These are phyloP conservation scores for Tetragnatha versicolor DNA, from an alignment of 1,140 invertebrate species.

Conservation along the genomic window DNA sequence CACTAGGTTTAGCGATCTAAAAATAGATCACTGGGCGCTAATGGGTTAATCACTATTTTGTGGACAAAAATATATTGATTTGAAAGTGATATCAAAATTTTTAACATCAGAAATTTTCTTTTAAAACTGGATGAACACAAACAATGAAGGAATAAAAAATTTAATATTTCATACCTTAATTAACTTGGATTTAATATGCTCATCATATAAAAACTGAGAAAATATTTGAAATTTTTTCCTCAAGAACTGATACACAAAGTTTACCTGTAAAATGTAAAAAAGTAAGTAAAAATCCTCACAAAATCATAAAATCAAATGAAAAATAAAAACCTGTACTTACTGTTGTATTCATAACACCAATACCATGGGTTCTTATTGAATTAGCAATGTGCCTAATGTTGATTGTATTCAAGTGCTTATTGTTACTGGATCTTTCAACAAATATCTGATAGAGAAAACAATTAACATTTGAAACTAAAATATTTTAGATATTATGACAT, in stretches of 20 bases:
- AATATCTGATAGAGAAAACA: constrained; percentile 73
- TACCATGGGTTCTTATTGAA: constrained; percentile 96
- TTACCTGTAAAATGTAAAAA: constrained; percentile 70
- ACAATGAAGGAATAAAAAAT: too few relatives aligned
- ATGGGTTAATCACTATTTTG: too few relatives aligned
- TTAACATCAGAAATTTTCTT: too few relatives aligned
- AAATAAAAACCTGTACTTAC: constrained; percentile 65
- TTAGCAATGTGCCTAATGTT: constrained; percentile 95
- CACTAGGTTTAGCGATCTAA: too few relatives aligned
- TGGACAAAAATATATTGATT: too few relatives aligned
- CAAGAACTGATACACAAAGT: constrained; percentile 96
- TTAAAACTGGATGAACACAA: too few relatives aligned
- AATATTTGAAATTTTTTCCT: constrained; percentile 93
- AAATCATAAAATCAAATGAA: constrained; percentile 12
- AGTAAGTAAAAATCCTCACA: neutral
- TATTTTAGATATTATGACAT: too few relatives aligned
- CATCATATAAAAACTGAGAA: constrained; percentile 97
- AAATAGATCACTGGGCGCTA: too few relatives aligned
- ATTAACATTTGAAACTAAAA: too few relatives aligned
- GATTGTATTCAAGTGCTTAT: constrained; percentile 95
- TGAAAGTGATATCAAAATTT: too few relatives aligned
- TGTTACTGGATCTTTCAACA: constrained; percentile 88
- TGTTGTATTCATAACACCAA: constrained; percentile 96
- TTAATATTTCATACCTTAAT: too few relatives aligned
- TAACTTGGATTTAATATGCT: constrained; percentile 95